Base-by-base conservation (phyloP, 2,113 vertebrate species). In the Baryphthengus martii region DNA sequence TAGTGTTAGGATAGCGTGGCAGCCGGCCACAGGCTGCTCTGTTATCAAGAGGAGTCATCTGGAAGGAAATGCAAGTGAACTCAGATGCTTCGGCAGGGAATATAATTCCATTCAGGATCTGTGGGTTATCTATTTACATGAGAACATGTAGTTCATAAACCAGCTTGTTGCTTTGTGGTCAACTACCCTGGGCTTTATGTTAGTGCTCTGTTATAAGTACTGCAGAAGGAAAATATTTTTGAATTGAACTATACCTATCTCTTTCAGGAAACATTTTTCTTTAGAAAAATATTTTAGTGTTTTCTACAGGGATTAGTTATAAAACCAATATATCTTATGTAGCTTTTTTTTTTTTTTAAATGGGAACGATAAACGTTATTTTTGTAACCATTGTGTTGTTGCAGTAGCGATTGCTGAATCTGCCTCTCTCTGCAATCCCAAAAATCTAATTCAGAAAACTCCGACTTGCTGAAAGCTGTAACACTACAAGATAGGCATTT, bases 281-380 rank as follows among this genome's bases (percentile, higher is more conserved):
- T 94, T 42, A 81, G 37, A 86, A 86, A 77, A 35, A 42, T 74
- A 71, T 53, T 35, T 56, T 62, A 39, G 23, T 16, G 15, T 62
- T 55, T 88, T 59, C 86, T 92, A 85, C 20, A 47, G 47, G 39
- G 47, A 75, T 86, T 58, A 78, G 55, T 61, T 91, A 83, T 50
- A 88, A 86, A 92, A 16, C 1, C 31, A 73, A 58, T 79, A 45
- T 71, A 92, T 67, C 93, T 94, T 86, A 81, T 63, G 58, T 62
- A 62, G 62, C 53, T 88, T n/a, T n/a, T n/a, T n/a, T n/a, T n/a
- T n/a, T n/a, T n/a, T n/a, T n/a, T n/a, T n/a, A n/a, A 42, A 67
- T 90, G 35, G 20, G 50, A 95, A 93, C 23, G 3, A 80, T 95
- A 83, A 83, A 93, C 88, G 31, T 62, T 77, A 63, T 77, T 96